phyloP scores from a whole-genome alignment of 35 echinoderm and acorn worm species.

The Holothuria glaberrima region DNA sequence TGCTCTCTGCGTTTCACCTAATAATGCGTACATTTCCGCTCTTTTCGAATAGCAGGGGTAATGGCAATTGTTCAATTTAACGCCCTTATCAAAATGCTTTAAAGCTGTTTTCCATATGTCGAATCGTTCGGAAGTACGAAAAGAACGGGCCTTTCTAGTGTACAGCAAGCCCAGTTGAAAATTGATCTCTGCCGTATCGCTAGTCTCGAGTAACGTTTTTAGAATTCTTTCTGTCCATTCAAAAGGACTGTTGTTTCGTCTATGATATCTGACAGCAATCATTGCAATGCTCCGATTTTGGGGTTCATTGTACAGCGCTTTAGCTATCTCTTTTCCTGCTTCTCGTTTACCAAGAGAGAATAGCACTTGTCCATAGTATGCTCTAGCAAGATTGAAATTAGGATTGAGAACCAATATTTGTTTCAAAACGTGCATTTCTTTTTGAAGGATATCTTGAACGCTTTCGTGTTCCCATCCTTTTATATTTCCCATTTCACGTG shows the following conservation, averaged over 20 bases:
- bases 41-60: neutral
- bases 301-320: neutral
- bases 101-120: neutral
- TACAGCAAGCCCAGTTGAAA: neutral
- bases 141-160: neutral
- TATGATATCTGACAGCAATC: neutral
- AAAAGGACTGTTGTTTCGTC: neutral
- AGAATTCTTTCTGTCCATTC: neutral
- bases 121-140: neutral
- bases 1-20: neutral
- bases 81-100: neutral
- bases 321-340: neutral
- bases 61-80: neutral
- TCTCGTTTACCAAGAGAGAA: neutral
- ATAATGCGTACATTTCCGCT: constrained; percentile 11
- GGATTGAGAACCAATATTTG: neutral
- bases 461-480: neutral
- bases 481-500: neutral
- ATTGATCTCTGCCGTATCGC: constrained; percentile 15
- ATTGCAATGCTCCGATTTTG: neutral
- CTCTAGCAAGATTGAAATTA: constrained; percentile 11
- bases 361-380: constrained; percentile 32
- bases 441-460: neutral
- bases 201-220: neutral
- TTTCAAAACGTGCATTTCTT: neutral